Evolutionary conservation across 2,113 vertebrate species (phyloP).

Genomic region (Gracilinanus agilis): DNA sequence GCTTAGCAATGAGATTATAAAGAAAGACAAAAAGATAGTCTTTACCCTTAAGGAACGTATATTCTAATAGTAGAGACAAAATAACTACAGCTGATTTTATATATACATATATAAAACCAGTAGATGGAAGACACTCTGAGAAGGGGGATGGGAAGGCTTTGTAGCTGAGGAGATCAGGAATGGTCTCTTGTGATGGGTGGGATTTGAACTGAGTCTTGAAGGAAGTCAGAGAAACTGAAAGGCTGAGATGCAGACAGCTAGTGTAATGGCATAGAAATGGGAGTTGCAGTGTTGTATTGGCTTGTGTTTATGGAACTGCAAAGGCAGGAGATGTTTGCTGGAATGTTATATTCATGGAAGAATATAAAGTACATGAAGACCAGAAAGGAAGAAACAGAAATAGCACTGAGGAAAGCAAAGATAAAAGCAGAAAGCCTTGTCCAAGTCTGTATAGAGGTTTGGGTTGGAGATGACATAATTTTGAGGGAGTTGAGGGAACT

Average conservation of each 20-base stretch:
- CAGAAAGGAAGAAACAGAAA: background rate
- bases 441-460: background rate
- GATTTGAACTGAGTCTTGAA: background rate
- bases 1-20: background rate
- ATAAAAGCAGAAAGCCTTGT: background rate
- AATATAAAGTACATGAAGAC: background rate
- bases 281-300: background rate
- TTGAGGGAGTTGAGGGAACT: background rate
- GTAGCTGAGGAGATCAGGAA: background rate
- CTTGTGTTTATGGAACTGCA: background rate
- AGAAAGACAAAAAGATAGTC: background rate
- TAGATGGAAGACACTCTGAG: too few relatives aligned
- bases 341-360: background rate
- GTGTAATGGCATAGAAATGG: background rate
- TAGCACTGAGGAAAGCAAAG: background rate
- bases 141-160: background rate
- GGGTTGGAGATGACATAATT: background rate
- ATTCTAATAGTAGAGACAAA: background rate
- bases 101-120: background rate
- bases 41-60: background rate
- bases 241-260: background rate
- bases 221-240: background rate
- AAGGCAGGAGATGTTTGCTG: background rate
- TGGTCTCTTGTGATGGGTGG: background rate
- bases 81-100: background rate